Conservation (phyloP, 2,888 invertebrate species). For the Azorinus chamasolen region DNA sequence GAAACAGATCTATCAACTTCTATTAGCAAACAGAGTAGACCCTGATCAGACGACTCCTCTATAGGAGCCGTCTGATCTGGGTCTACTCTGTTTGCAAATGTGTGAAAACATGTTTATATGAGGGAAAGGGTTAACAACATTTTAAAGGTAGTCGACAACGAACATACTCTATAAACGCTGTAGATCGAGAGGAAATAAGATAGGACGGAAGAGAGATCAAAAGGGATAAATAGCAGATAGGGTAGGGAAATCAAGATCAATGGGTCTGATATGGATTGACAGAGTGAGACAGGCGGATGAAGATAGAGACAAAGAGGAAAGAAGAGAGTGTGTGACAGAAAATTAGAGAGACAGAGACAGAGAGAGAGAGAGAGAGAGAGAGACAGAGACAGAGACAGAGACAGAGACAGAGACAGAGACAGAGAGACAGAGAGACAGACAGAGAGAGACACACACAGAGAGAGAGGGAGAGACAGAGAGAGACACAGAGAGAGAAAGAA, state of each 20-base stretch:
- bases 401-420: slow-evolving; percentile 17
- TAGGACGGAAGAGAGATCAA: background rate
- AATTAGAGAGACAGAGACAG: slow-evolving; percentile 34
- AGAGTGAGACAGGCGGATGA: slow-evolving; percentile 11
- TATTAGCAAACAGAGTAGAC: no score
- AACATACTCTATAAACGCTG: no score
- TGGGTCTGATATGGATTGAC: slow-evolving; percentile 7
- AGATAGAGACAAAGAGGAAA: no score
- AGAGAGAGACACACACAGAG: slow-evolving; percentile 20
- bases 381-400: slow-evolving; percentile 28
- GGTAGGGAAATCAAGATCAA: background rate
- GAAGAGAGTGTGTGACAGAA: slow-evolving; percentile 8
- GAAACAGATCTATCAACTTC: no score
- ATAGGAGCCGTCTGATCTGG: no score
- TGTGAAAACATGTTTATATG: no score
- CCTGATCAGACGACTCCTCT: no score
- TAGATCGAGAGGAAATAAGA: background rate
- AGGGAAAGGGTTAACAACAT: no score
- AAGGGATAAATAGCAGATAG: background rate
- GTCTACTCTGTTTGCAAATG: no score
- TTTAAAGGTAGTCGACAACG: no score
- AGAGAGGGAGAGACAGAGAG: slow-evolving; percentile 45
- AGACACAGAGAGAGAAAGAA: slow-evolving; percentile 35
- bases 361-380: slow-evolving; percentile 45
- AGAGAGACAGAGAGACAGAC: slow-evolving; percentile 23